Conservation (phyloP, 2,113 vertebrate species). For the Scomber colias region DNA sequence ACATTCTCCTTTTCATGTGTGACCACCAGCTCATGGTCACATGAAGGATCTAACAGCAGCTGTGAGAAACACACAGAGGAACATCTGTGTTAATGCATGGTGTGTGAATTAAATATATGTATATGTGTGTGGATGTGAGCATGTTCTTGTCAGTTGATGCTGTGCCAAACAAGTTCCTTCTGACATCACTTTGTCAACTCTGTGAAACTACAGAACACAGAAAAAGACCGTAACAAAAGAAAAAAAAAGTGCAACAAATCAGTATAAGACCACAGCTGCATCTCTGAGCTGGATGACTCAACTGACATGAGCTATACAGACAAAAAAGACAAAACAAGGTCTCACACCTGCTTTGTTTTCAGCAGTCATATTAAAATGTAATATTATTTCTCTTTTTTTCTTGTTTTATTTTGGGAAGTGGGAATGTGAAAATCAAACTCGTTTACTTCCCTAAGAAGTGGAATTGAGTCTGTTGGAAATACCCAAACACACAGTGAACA, state of each 20-base stretch:
- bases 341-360: slow-evolving; percentile 35
- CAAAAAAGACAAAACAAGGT: slow-evolving; percentile 30
- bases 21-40: slow-evolving; percentile 62
- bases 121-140: slow-evolving; percentile 18
- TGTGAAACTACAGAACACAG: slow-evolving; percentile 40
- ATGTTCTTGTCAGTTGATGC: slow-evolving; percentile 43
- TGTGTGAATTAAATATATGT: slow-evolving; percentile 18
- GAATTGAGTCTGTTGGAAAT: background rate
- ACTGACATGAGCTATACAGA: slow-evolving; percentile 38
- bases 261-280: slow-evolving; percentile 47
- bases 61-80: slow-evolving; percentile 70
- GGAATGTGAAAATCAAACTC: background rate
- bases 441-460: background rate
- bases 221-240: slow-evolving; percentile 42
- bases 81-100: slow-evolving; percentile 57
- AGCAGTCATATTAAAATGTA: slow-evolving; percentile 1
- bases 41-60: slow-evolving; percentile 69
- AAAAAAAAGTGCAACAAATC: slow-evolving; percentile 46
- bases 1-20: slow-evolving; percentile 72
- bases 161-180: slow-evolving; percentile 50
- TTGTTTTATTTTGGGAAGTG: slow-evolving; percentile 1
- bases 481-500: background rate
- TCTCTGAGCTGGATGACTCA: slow-evolving; percentile 29
- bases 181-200: slow-evolving; percentile 65
- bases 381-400: background rate